Conservation (phyloP, 2,113 vertebrate species). For the Chaetura pelagica region DNA sequence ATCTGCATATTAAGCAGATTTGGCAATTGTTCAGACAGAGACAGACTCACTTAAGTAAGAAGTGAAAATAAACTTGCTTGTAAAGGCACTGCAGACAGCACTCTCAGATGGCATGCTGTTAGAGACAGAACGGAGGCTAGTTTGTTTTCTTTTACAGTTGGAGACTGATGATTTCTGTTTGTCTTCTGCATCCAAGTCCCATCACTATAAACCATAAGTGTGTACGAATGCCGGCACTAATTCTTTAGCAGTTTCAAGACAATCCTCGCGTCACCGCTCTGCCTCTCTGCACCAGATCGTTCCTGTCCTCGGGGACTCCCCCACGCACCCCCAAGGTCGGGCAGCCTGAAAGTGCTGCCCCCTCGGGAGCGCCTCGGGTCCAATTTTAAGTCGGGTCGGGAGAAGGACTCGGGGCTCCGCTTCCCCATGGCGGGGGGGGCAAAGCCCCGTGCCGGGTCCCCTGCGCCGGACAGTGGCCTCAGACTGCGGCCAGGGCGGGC, state of each 20-base stretch:
- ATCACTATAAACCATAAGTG: not conserved
- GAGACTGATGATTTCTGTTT: not conserved
- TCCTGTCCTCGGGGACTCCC: not conserved
- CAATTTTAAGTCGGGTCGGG: not conserved
- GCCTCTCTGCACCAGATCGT: not conserved
- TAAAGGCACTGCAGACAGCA: not conserved
- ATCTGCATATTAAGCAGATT: slow-evolving; percentile 58
- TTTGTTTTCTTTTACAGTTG: not conserved
- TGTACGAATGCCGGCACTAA: not conserved
- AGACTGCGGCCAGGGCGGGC: not conserved
- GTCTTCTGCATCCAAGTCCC: not conserved
- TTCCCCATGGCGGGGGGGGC: not conserved
- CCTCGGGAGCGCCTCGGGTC: not conserved
- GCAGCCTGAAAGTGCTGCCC: not conserved
- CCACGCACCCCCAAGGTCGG: not conserved
- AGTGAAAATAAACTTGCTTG: slow-evolving; percentile 37
- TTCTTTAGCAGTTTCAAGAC: not conserved
- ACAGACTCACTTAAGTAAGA: not conserved
- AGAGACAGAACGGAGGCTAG: not conserved
- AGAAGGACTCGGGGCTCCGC: not conserved
- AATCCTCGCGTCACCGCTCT: not conserved
- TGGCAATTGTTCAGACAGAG: slow-evolving; percentile 29
- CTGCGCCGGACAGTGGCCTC: not conserved
- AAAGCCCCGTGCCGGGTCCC: not conserved
- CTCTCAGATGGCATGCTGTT: not conserved